Evolutionary conservation across 37 sponge, comb jelly and placozoan species (phyloP).

Genomic region (Beroe forskalii): DNA sequence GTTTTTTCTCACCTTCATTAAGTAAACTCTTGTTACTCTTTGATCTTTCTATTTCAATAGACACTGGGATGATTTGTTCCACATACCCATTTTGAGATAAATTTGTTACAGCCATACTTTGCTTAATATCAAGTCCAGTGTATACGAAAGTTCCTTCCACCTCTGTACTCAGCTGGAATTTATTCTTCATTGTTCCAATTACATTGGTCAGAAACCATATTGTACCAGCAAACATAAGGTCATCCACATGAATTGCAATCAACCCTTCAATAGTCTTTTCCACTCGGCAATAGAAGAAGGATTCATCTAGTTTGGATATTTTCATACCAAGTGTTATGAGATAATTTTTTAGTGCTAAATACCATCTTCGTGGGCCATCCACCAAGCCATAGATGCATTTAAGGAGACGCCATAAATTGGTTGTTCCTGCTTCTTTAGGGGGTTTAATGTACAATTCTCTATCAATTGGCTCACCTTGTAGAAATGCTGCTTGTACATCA

Average conservation of each 20-base stretch:
- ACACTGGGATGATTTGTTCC: not conserved
- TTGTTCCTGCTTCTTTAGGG: not conserved
- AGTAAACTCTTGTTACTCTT: not conserved
- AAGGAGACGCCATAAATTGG: not conserved
- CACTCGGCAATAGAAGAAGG: not conserved
- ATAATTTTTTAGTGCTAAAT: not conserved
- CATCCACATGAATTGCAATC: not conserved
- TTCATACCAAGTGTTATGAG: not conserved
- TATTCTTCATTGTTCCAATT: not conserved
- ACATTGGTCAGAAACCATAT: not conserved
- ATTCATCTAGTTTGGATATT: not conserved
- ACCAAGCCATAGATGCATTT: slow-evolving; percentile 12
- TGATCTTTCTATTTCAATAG: not conserved
- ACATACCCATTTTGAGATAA: not conserved
- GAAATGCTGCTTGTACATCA: not conserved
- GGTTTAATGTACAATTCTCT: not conserved
- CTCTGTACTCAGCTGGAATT: not conserved
- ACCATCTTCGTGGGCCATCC: not conserved
- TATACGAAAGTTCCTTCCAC: not conserved
- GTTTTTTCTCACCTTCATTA: not conserved
- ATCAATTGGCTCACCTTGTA: not conserved
- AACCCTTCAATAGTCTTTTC: not conserved
- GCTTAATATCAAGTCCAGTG: not conserved
- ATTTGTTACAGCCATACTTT: not conserved
- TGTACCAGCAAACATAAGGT: not conserved